phyloP scores from a whole-genome alignment of 2,888 invertebrate species.

The Morpho achilles region DNA sequence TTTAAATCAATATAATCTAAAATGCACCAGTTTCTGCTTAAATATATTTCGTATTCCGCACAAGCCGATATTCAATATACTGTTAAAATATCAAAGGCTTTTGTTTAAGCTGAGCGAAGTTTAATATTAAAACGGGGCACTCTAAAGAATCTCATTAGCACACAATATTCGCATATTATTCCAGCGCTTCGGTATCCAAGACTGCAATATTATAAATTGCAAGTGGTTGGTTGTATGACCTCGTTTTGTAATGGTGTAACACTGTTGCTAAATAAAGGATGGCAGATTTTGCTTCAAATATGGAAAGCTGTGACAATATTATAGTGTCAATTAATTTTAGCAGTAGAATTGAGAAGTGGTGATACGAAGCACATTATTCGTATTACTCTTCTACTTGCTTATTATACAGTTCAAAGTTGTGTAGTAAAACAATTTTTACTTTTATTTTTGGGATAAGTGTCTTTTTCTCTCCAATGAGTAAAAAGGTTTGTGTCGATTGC shows the following conservation, averaged over 20 bases:
- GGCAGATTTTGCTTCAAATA: not conserved
- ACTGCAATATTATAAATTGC: slow-evolving; percentile 8
- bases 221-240: not conserved
- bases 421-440: too few relatives aligned
- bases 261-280: not conserved
- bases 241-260: not conserved
- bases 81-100: slow-evolving; percentile 5
- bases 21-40: too few relatives aligned
- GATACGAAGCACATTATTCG: too few relatives aligned
- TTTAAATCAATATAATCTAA: not conserved
- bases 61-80: slow-evolving; percentile 7
- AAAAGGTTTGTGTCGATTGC: too few relatives aligned
- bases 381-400: too few relatives aligned
- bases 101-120: slow-evolving; percentile 4
- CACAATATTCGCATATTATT: slow-evolving; percentile 7
- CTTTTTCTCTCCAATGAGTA: too few relatives aligned
- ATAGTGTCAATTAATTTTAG: too few relatives aligned
- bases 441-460: too few relatives aligned
- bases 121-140: slow-evolving; percentile 8
- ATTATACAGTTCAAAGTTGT: too few relatives aligned
- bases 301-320: not conserved
- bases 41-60: not conserved
- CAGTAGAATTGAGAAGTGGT: too few relatives aligned
- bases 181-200: slow-evolving; percentile 5
- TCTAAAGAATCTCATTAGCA: slow-evolving; percentile 11